A percentile compares a stretch with the other conserved stretches of the same genome.
These are phyloP conservation scores for Papilio dardanus DNA, from an alignment of 1,140 invertebrate genomes.

Conservation along the genomic window DNA sequence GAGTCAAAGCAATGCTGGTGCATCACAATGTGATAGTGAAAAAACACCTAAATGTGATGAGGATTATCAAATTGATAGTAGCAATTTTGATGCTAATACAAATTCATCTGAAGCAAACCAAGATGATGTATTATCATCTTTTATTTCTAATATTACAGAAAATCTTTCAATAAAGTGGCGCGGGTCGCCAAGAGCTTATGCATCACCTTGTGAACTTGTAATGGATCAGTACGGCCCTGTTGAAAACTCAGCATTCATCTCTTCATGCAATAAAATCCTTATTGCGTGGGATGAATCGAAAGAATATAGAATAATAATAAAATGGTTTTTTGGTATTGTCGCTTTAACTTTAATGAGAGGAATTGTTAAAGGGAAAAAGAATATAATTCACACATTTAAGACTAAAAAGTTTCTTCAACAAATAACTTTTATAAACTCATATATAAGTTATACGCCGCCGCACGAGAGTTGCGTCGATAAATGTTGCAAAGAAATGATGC, in stretches of 20 bases:
- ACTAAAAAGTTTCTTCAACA: neutral
- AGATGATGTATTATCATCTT: neutral
- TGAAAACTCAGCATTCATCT: slow-evolving; percentile 43
- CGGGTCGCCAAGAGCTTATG: neutral
- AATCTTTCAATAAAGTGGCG: neutral
- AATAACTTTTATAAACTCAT: neutral
- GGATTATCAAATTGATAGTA: neutral
- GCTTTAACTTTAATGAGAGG: slow-evolving; percentile 42
- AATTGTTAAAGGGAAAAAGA: slow-evolving; percentile 39
- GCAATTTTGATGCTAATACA: neutral
- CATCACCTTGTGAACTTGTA: neutral
- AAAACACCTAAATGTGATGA: neutral
- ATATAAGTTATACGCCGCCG: slow-evolving; percentile 37
- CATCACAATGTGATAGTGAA: neutral
- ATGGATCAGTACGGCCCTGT: slow-evolving; percentile 13
- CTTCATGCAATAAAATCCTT: slow-evolving; percentile 41
- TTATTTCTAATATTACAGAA: neutral
- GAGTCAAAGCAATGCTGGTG: neutral
- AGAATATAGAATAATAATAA: slow-evolving; percentile 35
- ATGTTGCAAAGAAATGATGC: slow-evolving; percentile 41
- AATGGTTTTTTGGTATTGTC: slow-evolving; percentile 42
- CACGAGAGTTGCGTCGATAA: slow-evolving; percentile 38
- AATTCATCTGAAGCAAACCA: neutral
- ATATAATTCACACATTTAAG: slow-evolving; percentile 34
- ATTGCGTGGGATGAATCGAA: slow-evolving; percentile 34